These are phyloP conservation scores for Clitarchus hookeri DNA, from an alignment of 2,888 invertebrate genomes.

Conservation along the genomic window DNA sequence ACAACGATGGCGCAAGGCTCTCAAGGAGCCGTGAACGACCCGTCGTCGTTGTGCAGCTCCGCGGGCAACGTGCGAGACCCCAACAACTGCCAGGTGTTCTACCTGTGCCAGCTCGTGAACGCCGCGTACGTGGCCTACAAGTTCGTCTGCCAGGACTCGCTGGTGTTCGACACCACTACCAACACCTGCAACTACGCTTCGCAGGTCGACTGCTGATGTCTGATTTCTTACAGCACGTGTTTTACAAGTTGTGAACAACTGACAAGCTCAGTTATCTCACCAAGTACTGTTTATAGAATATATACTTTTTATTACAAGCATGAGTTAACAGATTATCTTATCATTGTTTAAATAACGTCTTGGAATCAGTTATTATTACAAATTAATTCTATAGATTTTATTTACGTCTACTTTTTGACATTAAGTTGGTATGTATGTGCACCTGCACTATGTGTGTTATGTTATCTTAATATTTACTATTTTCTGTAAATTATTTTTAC, in stretches of 20 bases:
- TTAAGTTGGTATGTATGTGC: no score
- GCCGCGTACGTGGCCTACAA: constrained; percentile 20
- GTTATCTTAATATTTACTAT: no score
- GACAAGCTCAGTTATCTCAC: no score
- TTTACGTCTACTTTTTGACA: no score
- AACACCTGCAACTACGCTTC: constrained; percentile 25
- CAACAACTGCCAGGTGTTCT: constrained; percentile 27
- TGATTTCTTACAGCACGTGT: not conserved
- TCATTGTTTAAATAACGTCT: no score
- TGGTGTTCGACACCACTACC: not conserved
- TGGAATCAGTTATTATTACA: no score
- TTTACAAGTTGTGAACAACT: not conserved
- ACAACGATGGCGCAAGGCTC: not conserved
- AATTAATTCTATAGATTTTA: no score
- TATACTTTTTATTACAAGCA: not conserved
- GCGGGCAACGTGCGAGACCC: constrained; percentile 27
- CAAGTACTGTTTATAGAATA: not conserved
- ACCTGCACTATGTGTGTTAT: no score
- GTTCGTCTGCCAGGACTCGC: constrained; percentile 11
- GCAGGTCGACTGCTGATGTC: constrained; percentile 1
- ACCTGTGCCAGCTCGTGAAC: constrained; percentile 27
- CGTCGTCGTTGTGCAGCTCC: not conserved
- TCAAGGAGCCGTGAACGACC: not conserved
- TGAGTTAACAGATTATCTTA: no score
- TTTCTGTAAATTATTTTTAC: no score